Percentiles rank a stretch among this genome's conserved stretches.
Conservation (phyloP, 2,113 vertebrate species). For the Platysteira castanea region DNA sequence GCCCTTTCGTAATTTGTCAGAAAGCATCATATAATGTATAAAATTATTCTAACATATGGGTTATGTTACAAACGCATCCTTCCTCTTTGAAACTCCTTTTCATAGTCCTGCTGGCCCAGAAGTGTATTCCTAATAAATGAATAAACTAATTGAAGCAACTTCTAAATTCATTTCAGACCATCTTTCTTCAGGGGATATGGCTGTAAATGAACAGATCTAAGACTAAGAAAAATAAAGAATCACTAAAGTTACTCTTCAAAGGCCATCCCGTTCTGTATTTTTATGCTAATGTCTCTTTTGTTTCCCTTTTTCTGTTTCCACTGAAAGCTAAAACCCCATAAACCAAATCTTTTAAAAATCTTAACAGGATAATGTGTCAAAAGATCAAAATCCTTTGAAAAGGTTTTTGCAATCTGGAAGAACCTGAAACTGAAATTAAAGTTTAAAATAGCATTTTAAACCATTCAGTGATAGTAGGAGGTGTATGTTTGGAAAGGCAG, state of each 20-base stretch:
- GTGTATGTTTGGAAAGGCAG: not conserved
- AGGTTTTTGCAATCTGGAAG: not conserved
- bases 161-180: not conserved
- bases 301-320: not conserved
- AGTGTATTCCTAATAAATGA: not conserved
- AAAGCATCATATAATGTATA: not conserved
- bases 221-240: not conserved
- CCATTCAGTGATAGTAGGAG: not conserved
- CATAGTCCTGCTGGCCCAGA: not conserved
- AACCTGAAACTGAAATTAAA: not conserved
- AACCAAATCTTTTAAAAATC: not conserved
- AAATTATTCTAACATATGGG: not conserved
- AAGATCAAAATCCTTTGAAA: not conserved
- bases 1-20: not conserved
- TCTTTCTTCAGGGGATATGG: not conserved
- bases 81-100: not conserved
- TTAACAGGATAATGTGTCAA: not conserved
- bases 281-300: not conserved
- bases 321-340: not conserved
- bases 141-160: not conserved
- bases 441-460: not conserved
- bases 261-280: not conserved
- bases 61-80: not conserved
- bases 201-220: not conserved
- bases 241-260: not conserved